A percentile compares a stretch with the other conserved stretches of the same genome.
Conservation (phyloP, 2,113 vertebrate genomes). For the Bettongia penicillata region DNA sequence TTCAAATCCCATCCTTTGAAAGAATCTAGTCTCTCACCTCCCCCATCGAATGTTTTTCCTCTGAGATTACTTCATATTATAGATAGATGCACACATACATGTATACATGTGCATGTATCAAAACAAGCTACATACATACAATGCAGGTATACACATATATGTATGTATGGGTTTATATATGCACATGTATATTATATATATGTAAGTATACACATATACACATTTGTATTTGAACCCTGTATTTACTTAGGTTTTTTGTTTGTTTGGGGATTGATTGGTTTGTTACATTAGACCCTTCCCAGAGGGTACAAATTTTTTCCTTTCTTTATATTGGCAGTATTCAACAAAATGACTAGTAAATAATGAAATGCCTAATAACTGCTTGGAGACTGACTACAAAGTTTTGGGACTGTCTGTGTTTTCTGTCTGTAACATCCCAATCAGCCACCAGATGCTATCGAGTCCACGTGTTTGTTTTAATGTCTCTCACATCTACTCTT, state of each 20-base stretch:
- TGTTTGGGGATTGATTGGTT: neutral
- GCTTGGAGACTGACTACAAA: neutral
- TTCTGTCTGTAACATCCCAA: neutral
- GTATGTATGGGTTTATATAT: too few species aligned
- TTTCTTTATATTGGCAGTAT: neutral
- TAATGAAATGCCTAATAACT: neutral
- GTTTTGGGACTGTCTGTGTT: neutral
- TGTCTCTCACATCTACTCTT: neutral
- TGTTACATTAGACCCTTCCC: neutral
- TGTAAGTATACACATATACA: neutral
- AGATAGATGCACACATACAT: neutral
- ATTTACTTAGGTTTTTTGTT: neutral
- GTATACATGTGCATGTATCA: too few species aligned
- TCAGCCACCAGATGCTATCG: neutral
- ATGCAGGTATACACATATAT: too few species aligned
- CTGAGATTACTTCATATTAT: neutral
- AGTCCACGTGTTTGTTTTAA: neutral
- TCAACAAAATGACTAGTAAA: neutral
- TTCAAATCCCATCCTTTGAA: neutral
- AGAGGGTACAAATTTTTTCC: neutral
- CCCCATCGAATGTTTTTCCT: neutral
- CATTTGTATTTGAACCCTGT: neutral
- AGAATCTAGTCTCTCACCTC: neutral
- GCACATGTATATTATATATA: too few species aligned
- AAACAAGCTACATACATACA: too few species aligned